phyloP scores from a whole-genome alignment of 2,888 invertebrate genomes.

The Tyria jacobaeae region DNA sequence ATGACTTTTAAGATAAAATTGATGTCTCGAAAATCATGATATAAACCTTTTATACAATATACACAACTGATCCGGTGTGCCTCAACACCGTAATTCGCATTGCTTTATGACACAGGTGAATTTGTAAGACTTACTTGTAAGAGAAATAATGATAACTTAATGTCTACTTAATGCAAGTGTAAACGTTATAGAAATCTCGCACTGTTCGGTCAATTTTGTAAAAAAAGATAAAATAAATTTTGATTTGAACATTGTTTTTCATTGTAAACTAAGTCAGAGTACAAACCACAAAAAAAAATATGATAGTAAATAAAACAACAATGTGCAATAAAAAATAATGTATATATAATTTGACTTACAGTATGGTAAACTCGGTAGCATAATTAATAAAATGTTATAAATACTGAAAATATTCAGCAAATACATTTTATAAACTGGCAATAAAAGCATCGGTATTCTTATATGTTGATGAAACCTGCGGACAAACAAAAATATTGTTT shows the following conservation, averaged over 20 bases:
- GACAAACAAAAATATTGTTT: conserved; percentile 52
- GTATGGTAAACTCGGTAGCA: conserved; percentile 84
- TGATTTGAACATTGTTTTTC: conserved; percentile 77
- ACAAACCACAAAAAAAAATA: conserved; percentile 16
- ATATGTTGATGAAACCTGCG: conserved; percentile 69
- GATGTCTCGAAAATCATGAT: conserved; percentile 81
- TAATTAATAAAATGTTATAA: conserved; percentile 84
- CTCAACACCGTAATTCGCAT: conserved; percentile 66
- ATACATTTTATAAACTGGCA: conserved; percentile 83
- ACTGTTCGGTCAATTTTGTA: conserved; percentile 87
- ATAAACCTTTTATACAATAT: conserved; percentile 75
- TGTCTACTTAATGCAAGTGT: conserved; percentile 87
- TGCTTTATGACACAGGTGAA: conserved; percentile 84
- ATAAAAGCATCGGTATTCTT: conserved; percentile 82
- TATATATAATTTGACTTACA: conserved; percentile 83
- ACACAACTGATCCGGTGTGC: conserved; percentile 71
- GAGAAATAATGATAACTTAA: conserved; percentile 83
- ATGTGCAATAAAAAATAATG: conserved; percentile 84
- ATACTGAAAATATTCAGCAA: conserved; percentile 85
- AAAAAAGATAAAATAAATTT: conserved; percentile 83
- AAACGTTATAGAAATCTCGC: conserved; percentile 87
- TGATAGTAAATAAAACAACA: conserved; percentile 63
- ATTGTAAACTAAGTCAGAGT: conserved; percentile 43
- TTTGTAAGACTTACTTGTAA: conserved; percentile 85
- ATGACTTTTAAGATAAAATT: conserved; percentile 76